Percentiles rank a stretch among this genome's conserved stretches.
These are phyloP conservation scores for Cylindroiulus punctatus DNA, from an alignment of 2,888 invertebrate genomes.

Conservation along the genomic window DNA sequence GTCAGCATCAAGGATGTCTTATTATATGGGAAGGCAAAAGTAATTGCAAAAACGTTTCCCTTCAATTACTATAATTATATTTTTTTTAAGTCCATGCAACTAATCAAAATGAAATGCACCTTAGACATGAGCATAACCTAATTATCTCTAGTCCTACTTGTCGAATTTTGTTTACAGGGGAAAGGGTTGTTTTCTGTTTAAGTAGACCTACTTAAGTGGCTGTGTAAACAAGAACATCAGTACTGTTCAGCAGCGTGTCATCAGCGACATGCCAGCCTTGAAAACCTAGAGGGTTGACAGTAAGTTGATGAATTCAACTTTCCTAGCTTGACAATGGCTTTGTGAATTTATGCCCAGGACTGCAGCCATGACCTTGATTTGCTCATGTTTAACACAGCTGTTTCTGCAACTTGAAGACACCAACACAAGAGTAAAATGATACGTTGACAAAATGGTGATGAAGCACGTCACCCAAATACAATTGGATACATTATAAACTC, in stretches of 20 bases:
- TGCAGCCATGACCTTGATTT: constrained; percentile 11
- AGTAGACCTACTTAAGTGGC: not conserved
- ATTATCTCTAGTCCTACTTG: too few relatives aligned
- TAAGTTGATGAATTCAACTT: not conserved
- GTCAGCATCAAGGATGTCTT: too few relatives aligned
- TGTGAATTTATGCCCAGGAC: not conserved
- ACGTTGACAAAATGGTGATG: too few relatives aligned
- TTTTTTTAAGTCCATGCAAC: too few relatives aligned
- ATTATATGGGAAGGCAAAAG: too few relatives aligned
- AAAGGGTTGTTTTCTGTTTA: not conserved
- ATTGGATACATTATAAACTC: too few relatives aligned
- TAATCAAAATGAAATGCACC: too few relatives aligned
- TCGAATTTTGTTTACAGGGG: too few relatives aligned
- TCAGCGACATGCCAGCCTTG: not conserved
- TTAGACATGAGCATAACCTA: too few relatives aligned
- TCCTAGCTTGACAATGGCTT: not conserved
- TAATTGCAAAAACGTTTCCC: too few relatives aligned
- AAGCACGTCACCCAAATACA: too few relatives aligned
- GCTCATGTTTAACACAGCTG: not conserved
- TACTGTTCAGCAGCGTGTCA: not conserved
- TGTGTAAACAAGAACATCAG: not conserved
- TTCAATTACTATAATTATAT: too few relatives aligned
- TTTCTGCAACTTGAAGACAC: not conserved
- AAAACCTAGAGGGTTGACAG: not conserved
- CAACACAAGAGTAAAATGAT: not conserved